Base-by-base conservation (phyloP, 2,888 invertebrate species). In the Pelosia muscerda region DNA sequence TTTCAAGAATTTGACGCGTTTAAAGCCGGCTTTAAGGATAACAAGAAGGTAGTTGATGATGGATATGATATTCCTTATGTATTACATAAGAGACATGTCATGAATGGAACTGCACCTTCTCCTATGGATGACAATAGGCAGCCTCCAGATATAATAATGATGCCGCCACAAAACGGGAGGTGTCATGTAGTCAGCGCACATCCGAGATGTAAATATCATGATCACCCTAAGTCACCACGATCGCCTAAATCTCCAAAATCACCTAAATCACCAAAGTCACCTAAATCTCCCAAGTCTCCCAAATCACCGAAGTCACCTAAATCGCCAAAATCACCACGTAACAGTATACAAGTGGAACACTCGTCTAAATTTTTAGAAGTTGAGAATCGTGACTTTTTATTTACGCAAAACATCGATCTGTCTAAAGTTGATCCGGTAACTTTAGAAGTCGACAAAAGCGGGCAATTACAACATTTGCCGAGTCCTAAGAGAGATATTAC, bases 31-130 rank as follows among this genome's bases (percentile, higher is more conserved):
- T 92, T 94, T 72, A 95, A 95, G 82, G 95, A 95, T 76, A 90
- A 81, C 66, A 93, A 94, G 79, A 95, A 95, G 78, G 79, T 87
- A 5, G 77, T 89, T 6, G 93, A 94, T 74, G 93, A 96, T 78
- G 97, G 97, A 42, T 95, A 95, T 77, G 98, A 98, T 78, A 98
- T 98, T 85, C 97, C 98, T 0, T 98, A 98, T 83, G 97, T 97
- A 9, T 92, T 98, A 63, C 98, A 98, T 86, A 98, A 98, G 85
- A 95, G 98, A 5, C 98, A 98, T 85, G 96, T 98, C 1, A 97
- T 98, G 97, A 98, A 98, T 85, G 98, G 98, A 0, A 97, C 97
- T 0, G 97, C 97, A 0, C 95, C 96, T 0, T 95, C 95, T 0
- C 95, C 96, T 5, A 90, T 94, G 62, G 95, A 95, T 55, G 95